These are phyloP conservation scores for Morpho achilles DNA, from an alignment of 2,888 invertebrate species.

Conservation along the genomic window DNA sequence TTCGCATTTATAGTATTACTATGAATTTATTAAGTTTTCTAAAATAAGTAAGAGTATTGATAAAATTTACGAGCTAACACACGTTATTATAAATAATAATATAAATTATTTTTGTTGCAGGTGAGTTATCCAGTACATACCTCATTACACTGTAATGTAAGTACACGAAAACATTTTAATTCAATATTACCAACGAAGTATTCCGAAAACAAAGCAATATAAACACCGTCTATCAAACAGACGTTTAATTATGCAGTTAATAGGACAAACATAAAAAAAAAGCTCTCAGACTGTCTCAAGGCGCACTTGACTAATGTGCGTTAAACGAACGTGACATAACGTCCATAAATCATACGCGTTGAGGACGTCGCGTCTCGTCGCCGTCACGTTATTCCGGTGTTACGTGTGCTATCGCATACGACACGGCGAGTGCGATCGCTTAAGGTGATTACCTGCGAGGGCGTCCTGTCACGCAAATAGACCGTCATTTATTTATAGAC, in stretches of 20 bases:
- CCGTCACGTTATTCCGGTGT: constrained; percentile 14
- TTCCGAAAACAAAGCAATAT: too few species aligned
- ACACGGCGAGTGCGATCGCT: constrained; percentile 18
- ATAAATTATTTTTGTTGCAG: constrained; percentile 24
- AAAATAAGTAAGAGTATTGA: too few species aligned
- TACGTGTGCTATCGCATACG: constrained; percentile 18
- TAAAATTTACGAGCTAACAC: too few species aligned
- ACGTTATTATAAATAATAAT: too few species aligned
- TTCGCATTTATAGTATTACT: too few species aligned
- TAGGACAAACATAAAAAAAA: constrained; percentile 13
- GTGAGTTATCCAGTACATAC: constrained; percentile 16
- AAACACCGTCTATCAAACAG: constrained; percentile 4
- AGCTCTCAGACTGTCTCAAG: constrained; percentile 13
- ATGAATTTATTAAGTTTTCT: too few species aligned
- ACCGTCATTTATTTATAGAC: constrained; percentile 42
- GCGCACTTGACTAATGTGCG: constrained; percentile 14
- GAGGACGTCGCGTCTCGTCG: constrained; percentile 8
- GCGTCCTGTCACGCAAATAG: constrained; percentile 36
- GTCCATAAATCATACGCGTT: constrained; percentile 15
- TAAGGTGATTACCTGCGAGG: constrained; percentile 31
- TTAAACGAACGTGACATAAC: constrained; percentile 19
- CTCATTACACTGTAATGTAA: background rate
- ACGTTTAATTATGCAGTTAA: constrained; percentile 15
- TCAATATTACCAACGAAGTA: too few species aligned
- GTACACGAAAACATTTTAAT: background rate